A percentile compares a stretch with the other conserved stretches of the same genome.
These are phyloP conservation scores for Salarias fasciatus DNA, from an alignment of 2,797 vertebrate genomes.

Conservation along the genomic window DNA sequence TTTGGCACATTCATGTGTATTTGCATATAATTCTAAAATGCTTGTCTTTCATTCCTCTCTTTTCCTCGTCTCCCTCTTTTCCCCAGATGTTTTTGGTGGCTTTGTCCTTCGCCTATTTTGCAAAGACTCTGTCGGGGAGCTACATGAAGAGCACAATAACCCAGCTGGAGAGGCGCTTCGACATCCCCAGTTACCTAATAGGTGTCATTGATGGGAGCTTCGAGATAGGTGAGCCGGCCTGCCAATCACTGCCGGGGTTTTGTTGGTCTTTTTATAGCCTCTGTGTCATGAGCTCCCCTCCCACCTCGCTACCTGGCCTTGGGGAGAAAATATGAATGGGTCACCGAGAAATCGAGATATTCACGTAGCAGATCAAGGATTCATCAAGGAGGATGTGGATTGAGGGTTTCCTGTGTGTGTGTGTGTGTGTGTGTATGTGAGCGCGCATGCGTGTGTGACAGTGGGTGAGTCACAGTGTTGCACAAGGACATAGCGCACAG, in stretches of 20 bases:
- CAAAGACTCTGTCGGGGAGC: constrained; percentile 91
- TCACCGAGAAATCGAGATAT: constrained; percentile 58
- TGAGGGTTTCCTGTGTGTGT: constrained; percentile 29
- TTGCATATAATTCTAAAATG: no score
- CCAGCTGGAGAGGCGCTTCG: constrained; percentile 94
- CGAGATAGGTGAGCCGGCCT: constrained; percentile 90
- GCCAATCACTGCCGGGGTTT: constrained; percentile 26
- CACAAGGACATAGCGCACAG: background rate
- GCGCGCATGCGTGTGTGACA: no score
- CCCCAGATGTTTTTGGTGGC: constrained; percentile 90
- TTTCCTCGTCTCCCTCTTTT: constrained; percentile 17
- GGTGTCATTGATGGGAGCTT: constrained; percentile 97
- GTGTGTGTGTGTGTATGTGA: constrained; percentile 7
- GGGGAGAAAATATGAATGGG: constrained; percentile 62
- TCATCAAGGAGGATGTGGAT: constrained; percentile 47
- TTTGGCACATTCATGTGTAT: no score
- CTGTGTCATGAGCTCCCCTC: constrained; percentile 19
- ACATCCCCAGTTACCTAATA: constrained; percentile 92
- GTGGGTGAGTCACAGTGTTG: no score
- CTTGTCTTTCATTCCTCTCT: background rate
- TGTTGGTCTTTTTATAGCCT: constrained; percentile 39
- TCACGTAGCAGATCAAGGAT: constrained; percentile 64
- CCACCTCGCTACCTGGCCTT: constrained; percentile 36
- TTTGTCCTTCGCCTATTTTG: constrained; percentile 93
- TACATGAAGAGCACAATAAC: constrained; percentile 97